Base-by-base conservation (phyloP, 2,113 vertebrate species). In the Seriola dumerili region DNA sequence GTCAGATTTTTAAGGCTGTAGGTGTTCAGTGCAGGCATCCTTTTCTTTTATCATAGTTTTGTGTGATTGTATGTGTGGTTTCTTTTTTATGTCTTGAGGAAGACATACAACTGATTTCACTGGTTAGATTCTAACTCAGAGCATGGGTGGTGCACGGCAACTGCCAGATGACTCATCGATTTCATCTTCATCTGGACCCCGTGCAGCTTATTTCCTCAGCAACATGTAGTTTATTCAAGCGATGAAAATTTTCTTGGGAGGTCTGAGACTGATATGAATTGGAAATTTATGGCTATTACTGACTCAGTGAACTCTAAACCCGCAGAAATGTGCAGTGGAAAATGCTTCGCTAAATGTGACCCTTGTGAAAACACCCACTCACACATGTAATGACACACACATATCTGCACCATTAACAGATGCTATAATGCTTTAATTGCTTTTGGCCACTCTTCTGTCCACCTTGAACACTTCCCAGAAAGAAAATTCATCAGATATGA, bases 181-280 rank as follows among this genome's bases (percentile, higher is more conserved):
- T 67, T 72, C 9, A 61, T 0, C 7, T 75, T 67, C 10, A 58
- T 42, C 55, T 63, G 57, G 21, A 83, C 77, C 52, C 5, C 23
- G 1, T 58, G 42, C 48, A 64, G 34, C 17, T 8, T 5, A 32
- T 66, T 77, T 74, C 58, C 46, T 63, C 34, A 3, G 44, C 32
- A 61, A 70, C 64, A 46, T 71, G 36, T 25, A 25, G 54, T 52
- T 66, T 59, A 34, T 25, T 11, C 10, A 36, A 54, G 23, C 13
- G 32, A 70, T 46, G 63, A 42, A 72, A 29, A 0, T 16, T 42
- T 25, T 70, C 63, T 32, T 32, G 66, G 76, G 62, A 84, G 64
- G 64, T 83, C 69, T 64, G 59, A 48, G 44, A 2, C 21, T 36
- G 55, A 80, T 72, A 50, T 29, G 46, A 81, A 54, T 63, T 81